phyloP scores from a whole-genome alignment of 1,140 invertebrate species.

The Nomia melanderi region DNA sequence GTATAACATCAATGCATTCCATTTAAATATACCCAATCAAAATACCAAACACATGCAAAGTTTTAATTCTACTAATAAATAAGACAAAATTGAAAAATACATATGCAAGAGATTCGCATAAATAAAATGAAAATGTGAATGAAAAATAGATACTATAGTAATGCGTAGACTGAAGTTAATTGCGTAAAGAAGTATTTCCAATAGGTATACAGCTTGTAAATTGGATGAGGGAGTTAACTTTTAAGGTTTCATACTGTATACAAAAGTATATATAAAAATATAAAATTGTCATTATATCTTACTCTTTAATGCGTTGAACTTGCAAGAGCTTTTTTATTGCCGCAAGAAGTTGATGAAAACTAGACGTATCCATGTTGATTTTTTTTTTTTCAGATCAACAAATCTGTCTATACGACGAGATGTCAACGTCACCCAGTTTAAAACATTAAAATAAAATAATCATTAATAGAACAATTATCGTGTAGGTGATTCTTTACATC shows the following conservation, averaged over 20 bases:
- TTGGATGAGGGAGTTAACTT: constrained; percentile 27
- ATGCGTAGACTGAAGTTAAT: neutral
- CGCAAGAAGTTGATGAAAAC: constrained; percentile 71
- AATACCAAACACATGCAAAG: constrained; percentile 43
- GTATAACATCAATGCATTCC: constrained; percentile 34
- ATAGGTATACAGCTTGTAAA: constrained; percentile 4
- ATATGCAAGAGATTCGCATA: constrained; percentile 37
- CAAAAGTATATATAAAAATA: constrained; percentile 1
- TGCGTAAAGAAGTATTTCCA: constrained; percentile 4
- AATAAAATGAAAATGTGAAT: constrained; percentile 39
- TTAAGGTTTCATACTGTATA: constrained; percentile 31
- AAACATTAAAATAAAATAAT: neutral
- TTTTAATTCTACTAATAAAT: constrained; percentile 28
- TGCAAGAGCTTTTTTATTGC: constrained; percentile 75
- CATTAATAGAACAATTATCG: neutral
- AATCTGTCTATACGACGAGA: neutral
- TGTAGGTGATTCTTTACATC: neutral
- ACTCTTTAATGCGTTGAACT: constrained; percentile 77
- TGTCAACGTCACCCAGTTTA: neutral
- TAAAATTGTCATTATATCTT: constrained; percentile 65
- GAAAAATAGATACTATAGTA: constrained; percentile 5
- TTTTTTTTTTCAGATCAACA: neutral
- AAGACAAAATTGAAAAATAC: constrained; percentile 35
- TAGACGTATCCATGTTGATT: constrained; percentile 73
- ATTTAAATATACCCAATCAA: constrained; percentile 32